These are phyloP conservation scores for Thereva unica DNA, from an alignment of 2,888 invertebrate genomes.

Conservation along the genomic window DNA sequence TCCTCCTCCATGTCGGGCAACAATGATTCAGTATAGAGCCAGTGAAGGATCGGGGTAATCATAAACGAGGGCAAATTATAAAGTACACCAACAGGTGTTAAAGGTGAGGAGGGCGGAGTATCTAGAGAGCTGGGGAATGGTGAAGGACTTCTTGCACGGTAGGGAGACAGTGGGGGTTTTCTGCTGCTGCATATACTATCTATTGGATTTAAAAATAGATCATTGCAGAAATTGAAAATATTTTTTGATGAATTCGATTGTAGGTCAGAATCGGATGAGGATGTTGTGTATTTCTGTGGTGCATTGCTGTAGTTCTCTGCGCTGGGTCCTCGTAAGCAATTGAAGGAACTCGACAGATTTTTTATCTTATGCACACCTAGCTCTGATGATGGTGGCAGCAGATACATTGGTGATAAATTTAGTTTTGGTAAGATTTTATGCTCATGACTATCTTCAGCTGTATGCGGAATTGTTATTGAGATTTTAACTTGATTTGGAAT, in stretches of 20 bases:
- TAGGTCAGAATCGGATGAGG: slow-evolving; percentile 53
- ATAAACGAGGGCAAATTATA: slow-evolving; percentile 65
- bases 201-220: slow-evolving; percentile 49
- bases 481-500: slow-evolving; percentile 48
- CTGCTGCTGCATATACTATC: slow-evolving; percentile 44
- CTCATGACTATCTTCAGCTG: slow-evolving; percentile 7
- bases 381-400: slow-evolving; percentile 48
- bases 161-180: slow-evolving; percentile 53
- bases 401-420: slow-evolving; percentile 51
- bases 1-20: slow-evolving; percentile 64
- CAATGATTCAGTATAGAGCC: slow-evolving; percentile 68
- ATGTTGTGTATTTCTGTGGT: slow-evolving; percentile 45
- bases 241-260: slow-evolving; percentile 50
- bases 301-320: background rate
- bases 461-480: slow-evolving; percentile 46
- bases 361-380: slow-evolving; percentile 45
- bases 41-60: slow-evolving; percentile 66
- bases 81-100: slow-evolving; percentile 61
- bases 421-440: slow-evolving; percentile 45
- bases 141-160: slow-evolving; percentile 52
- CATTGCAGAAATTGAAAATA: slow-evolving; percentile 55
- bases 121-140: slow-evolving; percentile 53
- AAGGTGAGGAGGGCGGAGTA: slow-evolving; percentile 54
- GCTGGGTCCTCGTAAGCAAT: slow-evolving; percentile 46
- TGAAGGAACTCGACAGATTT: slow-evolving; percentile 53